These are phyloP conservation scores for Thaumetopoea pityocampa DNA, from an alignment of 1,140 invertebrate species.

Conservation along the genomic window DNA sequence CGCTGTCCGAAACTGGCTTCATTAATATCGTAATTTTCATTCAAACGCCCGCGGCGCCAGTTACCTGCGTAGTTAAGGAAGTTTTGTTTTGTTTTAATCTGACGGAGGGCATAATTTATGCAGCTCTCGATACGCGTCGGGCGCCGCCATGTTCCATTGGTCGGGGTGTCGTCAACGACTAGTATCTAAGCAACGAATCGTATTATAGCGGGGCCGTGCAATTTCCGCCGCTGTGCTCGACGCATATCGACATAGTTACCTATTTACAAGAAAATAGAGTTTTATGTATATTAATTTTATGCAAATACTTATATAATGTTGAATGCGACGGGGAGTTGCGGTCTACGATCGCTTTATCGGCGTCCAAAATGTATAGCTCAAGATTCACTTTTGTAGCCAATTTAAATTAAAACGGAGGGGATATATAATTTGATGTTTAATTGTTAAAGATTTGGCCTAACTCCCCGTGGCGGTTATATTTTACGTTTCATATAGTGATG, in stretches of 20 bases:
- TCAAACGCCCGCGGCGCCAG: conserved; percentile 34
- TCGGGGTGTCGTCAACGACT: no score
- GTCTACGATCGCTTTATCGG: no score
- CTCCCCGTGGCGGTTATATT: conserved; percentile 24
- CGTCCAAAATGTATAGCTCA: no score
- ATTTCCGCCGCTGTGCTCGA: conserved; percentile 15
- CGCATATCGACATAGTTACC: conserved; percentile 39
- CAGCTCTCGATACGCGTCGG: conserved; percentile 31
- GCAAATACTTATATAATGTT: conserved; percentile 27
- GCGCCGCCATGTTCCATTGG: no score
- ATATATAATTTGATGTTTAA: no score
- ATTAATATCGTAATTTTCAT: no score
- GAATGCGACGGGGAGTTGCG: neutral
- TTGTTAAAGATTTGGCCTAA: no score
- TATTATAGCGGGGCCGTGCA: conserved; percentile 9
- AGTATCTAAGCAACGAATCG: no score
- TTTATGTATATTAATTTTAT: conserved; percentile 47
- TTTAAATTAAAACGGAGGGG: no score
- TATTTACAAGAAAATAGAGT: conserved; percentile 39
- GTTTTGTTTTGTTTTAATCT: conserved; percentile 33
- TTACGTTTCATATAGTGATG: conserved; percentile 38
- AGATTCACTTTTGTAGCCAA: no score
- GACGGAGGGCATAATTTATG: conserved; percentile 28
- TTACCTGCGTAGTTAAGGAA: conserved; percentile 40
- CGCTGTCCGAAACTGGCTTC: no score